Evolutionary conservation across 2,888 invertebrate species (phyloP).

Genomic region (Creontiades dilutus): DNA sequence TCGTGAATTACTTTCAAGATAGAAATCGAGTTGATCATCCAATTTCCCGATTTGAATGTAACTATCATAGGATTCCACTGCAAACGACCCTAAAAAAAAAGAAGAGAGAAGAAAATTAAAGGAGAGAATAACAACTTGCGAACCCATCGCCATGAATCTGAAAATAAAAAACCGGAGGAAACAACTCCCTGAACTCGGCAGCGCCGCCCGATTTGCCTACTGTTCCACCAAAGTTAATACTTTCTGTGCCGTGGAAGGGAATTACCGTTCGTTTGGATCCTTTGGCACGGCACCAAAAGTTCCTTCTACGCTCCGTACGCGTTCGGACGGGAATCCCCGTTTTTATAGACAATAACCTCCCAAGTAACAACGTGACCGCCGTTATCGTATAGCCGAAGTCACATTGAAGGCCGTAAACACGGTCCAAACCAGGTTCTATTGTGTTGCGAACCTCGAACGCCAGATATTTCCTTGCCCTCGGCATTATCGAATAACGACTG

Average conservation of each 20-base stretch:
- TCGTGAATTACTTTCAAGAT: too few species aligned
- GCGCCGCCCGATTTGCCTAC: neutral
- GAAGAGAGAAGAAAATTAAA: neutral
- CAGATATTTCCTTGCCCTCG: neutral
- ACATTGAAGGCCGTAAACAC: constrained; percentile 2
- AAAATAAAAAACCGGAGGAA: neutral
- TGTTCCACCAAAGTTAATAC: constrained; percentile 20
- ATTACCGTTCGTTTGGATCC: neutral
- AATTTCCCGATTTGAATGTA: neutral
- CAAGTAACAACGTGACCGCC: constrained; percentile 32
- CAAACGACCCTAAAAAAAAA: neutral
- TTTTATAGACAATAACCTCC: constrained; percentile 17
- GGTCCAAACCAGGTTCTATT: neutral
- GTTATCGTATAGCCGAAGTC: neutral
- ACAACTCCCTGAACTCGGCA: neutral
- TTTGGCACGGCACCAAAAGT: neutral
- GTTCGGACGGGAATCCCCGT: neutral
- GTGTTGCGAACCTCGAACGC: neutral
- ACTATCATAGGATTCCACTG: neutral
- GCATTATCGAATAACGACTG: neutral
- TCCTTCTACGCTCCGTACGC: neutral
- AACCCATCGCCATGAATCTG: neutral
- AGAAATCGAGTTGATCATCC: too few species aligned
- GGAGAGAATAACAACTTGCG: neutral
- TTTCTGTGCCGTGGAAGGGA: neutral